These are phyloP conservation scores for Cherax quadricarinatus DNA, from an alignment of 1,140 invertebrate species.

Conservation along the genomic window DNA sequence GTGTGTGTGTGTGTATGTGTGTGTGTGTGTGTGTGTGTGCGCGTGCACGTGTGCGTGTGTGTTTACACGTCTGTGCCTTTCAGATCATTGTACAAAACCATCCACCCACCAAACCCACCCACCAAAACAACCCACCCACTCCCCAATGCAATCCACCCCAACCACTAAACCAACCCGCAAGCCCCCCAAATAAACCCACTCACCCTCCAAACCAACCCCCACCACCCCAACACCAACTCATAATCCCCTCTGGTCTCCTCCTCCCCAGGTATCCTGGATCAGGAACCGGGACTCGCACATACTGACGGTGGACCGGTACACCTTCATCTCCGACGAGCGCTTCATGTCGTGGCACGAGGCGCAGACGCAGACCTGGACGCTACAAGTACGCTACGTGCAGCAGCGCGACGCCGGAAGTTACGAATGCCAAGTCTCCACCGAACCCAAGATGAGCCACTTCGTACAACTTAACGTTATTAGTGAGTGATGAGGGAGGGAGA, in stretches of 20 bases:
- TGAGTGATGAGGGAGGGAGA: constrained; percentile 23
- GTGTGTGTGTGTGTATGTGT: too few species aligned
- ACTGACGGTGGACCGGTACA: constrained; percentile 92
- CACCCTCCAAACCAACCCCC: neutral
- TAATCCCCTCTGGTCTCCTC: neutral
- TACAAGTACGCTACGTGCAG: constrained; percentile 87
- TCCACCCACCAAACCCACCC: too few species aligned
- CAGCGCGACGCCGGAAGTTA: constrained; percentile 91
- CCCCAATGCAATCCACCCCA: too few species aligned
- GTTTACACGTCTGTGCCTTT: too few species aligned
- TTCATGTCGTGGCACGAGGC: constrained; percentile 88
- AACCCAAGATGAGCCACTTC: constrained; percentile 77
- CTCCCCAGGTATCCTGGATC: constrained; percentile 86
- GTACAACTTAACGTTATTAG: constrained; percentile 65
- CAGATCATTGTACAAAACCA: too few species aligned
- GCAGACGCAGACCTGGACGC: constrained; percentile 89
- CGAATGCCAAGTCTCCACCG: constrained; percentile 95
- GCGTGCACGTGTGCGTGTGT: too few species aligned
- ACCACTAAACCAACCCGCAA: too few species aligned
- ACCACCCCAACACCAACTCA: neutral
- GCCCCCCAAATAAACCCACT: neutral
- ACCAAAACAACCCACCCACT: too few species aligned
- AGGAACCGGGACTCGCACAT: constrained; percentile 92
- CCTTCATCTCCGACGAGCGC: constrained; percentile 94
- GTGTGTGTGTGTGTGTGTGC: too few species aligned